Conservation (phyloP, 2,113 vertebrate species). For the Antechinus flavipes region DNA sequence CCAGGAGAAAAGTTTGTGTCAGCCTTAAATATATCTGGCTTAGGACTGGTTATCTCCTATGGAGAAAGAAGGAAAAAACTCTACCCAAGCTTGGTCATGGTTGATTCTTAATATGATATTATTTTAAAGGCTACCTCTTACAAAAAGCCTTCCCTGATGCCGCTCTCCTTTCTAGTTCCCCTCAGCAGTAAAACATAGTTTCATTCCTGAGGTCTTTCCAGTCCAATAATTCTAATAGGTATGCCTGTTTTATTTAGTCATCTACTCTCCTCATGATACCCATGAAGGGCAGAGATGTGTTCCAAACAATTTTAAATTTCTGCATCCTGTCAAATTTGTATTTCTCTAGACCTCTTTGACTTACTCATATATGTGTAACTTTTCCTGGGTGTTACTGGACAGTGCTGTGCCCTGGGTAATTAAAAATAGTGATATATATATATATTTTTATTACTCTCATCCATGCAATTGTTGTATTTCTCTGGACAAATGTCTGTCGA, state of each 20-base stretch:
- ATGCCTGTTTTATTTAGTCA: slow-evolving; percentile 29
- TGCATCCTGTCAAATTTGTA: slow-evolving; percentile 28
- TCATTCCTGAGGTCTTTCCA: not conserved
- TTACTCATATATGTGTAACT: not conserved
- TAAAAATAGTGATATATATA: rapidly evolving
- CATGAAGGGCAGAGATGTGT: slow-evolving; percentile 3
- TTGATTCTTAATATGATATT: not conserved
- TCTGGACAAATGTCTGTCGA: slow-evolving; percentile 13
- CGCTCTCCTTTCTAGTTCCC: not conserved
- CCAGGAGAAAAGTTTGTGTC: slow-evolving; percentile 66
- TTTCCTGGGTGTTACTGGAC: not conserved
- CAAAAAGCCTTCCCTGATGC: not conserved
- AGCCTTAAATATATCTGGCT: slow-evolving; percentile 74
- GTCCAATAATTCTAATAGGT: not conserved
- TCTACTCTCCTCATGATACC: slow-evolving; percentile 22
- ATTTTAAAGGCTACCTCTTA: not conserved
- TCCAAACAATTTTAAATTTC: slow-evolving; percentile 28
- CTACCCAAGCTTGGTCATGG: not conserved
- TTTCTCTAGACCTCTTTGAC: slow-evolving; percentile 25
- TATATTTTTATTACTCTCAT: not conserved
- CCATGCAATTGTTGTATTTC: not conserved
- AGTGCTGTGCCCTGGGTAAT: not conserved
- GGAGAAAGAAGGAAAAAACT: not conserved
- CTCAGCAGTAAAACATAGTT: not conserved
- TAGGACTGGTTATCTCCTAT: slow-evolving; percentile 78